phyloP scores from a whole-genome alignment of 2,888 invertebrate genomes.

The Polyploca ridens region DNA sequence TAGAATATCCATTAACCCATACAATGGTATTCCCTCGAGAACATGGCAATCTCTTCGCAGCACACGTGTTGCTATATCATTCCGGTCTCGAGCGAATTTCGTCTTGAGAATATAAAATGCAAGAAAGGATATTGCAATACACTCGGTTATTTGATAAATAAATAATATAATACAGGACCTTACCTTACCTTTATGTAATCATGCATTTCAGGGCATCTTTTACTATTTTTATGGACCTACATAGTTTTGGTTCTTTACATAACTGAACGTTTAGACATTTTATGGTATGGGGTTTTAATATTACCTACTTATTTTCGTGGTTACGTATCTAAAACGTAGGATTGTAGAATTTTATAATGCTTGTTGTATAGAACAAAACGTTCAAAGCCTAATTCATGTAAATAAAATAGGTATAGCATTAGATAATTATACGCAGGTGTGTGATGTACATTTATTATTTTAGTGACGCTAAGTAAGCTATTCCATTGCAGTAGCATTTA shows the following conservation, averaged over 20 bases:
- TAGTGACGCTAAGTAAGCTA: neutral
- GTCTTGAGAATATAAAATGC: neutral
- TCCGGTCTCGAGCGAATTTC: neutral
- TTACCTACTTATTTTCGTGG: no score
- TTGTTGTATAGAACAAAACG: neutral
- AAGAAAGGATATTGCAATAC: neutral
- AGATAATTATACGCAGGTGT: neutral
- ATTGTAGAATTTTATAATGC: no score
- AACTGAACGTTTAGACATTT: no score
- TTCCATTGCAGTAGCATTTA: neutral
- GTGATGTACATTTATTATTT: neutral
- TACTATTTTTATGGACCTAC: no score
- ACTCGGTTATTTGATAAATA: no score
- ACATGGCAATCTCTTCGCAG: neutral
- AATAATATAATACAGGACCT: neutral
- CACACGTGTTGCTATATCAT: neutral
- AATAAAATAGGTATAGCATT: no score
- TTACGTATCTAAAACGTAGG: neutral
- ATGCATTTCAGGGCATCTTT: neutral
- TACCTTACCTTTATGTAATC: no score
- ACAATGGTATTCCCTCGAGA: neutral
- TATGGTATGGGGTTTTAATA: no score
- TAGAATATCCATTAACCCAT: neutral
- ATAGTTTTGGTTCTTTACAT: no score
- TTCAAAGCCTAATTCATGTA: neutral